These are phyloP conservation scores for Neogobius melanostomus DNA, from an alignment of 2,113 vertebrate genomes.

Conservation along the genomic window DNA sequence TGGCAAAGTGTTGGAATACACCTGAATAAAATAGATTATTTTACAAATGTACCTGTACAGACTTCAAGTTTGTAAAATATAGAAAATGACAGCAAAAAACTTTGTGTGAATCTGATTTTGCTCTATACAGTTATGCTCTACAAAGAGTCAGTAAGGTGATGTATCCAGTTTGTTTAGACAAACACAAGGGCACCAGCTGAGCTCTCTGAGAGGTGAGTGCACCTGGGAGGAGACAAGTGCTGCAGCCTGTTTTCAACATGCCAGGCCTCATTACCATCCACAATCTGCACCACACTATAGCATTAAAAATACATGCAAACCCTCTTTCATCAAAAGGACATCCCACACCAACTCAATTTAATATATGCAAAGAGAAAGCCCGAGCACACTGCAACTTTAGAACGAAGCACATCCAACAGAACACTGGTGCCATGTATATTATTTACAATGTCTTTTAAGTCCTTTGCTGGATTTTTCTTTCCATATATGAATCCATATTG, in stretches of 20 bases:
- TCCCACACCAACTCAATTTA: conserved; percentile 50
- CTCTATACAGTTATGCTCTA: conserved; percentile 1
- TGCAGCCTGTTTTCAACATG: conserved; percentile 65
- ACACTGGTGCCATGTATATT: conserved; percentile 22
- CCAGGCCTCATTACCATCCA: conserved; percentile 73
- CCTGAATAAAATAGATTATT: conserved; percentile 82
- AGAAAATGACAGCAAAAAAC: conserved; percentile 76
- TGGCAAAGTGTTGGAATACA: conserved; percentile 79
- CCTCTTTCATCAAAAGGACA: conserved; percentile 69
- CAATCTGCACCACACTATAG: conserved; percentile 61
- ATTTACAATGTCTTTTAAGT: conserved; percentile 23
- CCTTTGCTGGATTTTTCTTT: not conserved
- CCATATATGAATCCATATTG: conserved; percentile 15
- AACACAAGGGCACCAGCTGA: conserved; percentile 33
- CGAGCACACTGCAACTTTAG: conserved; percentile 34
- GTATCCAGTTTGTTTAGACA: conserved; percentile 48
- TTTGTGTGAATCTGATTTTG: conserved; percentile 57
- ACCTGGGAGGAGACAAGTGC: conserved; percentile 64
- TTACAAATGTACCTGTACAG: conserved; percentile 87
- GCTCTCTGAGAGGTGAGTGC: conserved; percentile 36
- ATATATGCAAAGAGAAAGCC: conserved; percentile 55
- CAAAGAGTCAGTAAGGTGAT: conserved; percentile 12
- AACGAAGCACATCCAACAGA: conserved; percentile 34
- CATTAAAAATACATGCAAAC: conserved; percentile 78
- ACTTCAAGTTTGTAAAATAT: conserved; percentile 88